phyloP scores from a whole-genome alignment of 2,113 vertebrate species.

The Mus pahari region DNA sequence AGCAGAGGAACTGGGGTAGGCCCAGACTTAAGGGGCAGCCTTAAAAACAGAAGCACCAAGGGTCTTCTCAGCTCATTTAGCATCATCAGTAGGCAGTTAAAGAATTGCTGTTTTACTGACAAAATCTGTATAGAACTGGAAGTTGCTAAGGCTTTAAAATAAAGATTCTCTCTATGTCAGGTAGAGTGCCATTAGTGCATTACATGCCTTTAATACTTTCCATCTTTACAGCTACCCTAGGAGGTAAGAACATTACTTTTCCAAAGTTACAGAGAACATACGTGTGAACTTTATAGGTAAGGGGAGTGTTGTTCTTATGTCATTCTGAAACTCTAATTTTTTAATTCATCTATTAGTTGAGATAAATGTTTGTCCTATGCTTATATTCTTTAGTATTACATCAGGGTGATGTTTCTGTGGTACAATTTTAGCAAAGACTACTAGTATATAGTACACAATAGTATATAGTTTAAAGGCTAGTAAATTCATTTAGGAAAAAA shows the following conservation, averaged over 20 bases:
- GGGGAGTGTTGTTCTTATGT: background rate
- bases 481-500: conserved; percentile 55
- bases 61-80: background rate
- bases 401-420: background rate
- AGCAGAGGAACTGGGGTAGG: background rate
- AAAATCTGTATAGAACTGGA: background rate
- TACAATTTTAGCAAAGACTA: conserved; percentile 45
- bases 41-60: conserved; percentile 20
- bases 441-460: background rate
- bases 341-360: background rate
- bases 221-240: conserved; percentile 8
- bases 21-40: conserved; percentile 38
- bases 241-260: conserved; percentile 14
- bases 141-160: conserved; percentile 54
- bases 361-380: background rate
- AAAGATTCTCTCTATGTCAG: background rate
- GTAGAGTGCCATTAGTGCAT: background rate
- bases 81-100: background rate
- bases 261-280: background rate
- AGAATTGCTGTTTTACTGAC: background rate
- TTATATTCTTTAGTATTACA: conserved; percentile 10
- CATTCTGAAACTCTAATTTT: background rate
- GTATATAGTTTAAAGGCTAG: conserved; percentile 25
- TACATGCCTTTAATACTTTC: conserved; percentile 8
- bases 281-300: background rate